Percentiles rank a stretch among this genome's conserved stretches.
Conservation (phyloP, 2,888 invertebrate species). For the Buathra laborator region DNA sequence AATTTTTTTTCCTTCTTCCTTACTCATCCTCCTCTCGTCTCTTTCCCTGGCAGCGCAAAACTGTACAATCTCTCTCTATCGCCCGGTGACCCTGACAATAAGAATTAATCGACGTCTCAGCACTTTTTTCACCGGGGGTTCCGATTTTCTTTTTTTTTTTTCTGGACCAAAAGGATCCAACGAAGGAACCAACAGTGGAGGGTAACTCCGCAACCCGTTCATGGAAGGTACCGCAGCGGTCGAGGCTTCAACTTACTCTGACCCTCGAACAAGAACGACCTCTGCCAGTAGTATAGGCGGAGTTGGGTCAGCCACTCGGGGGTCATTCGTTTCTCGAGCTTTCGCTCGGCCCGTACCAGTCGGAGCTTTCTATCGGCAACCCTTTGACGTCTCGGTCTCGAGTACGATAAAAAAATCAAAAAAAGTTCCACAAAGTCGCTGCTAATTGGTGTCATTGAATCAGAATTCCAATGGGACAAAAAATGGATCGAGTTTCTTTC, state of each 20-base stretch:
- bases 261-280: slow-evolving; percentile 43
- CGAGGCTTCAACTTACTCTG: slow-evolving; percentile 25
- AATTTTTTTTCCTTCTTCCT: slow-evolving; percentile 39
- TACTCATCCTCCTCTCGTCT: slow-evolving; percentile 16
- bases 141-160: slow-evolving; percentile 49
- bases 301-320: slow-evolving; percentile 23
- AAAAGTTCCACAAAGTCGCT: slow-evolving; percentile 1
- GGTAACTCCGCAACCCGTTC: slow-evolving; percentile 33
- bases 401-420: neutral
- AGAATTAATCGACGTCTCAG: slow-evolving; percentile 79
- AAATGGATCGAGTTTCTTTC: neutral
- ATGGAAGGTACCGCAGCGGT: slow-evolving; percentile 15
- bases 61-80: slow-evolving; percentile 9
- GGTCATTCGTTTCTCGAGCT: slow-evolving; percentile 55
- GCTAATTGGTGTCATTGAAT: slow-evolving; percentile 34
- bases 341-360: slow-evolving; percentile 27
- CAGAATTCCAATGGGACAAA: neutral
- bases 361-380: slow-evolving; percentile 27
- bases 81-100: slow-evolving; percentile 78
- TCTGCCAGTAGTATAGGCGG: slow-evolving; percentile 12
- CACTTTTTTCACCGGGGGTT: slow-evolving; percentile 68
- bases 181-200: slow-evolving; percentile 8
- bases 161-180: slow-evolving; percentile 25
- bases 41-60: slow-evolving; percentile 28
- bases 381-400: slow-evolving; percentile 47